These are phyloP conservation scores for Tribolium castaneum DNA, from an alignment of 1,140 invertebrate genomes.

Conservation along the genomic window DNA sequence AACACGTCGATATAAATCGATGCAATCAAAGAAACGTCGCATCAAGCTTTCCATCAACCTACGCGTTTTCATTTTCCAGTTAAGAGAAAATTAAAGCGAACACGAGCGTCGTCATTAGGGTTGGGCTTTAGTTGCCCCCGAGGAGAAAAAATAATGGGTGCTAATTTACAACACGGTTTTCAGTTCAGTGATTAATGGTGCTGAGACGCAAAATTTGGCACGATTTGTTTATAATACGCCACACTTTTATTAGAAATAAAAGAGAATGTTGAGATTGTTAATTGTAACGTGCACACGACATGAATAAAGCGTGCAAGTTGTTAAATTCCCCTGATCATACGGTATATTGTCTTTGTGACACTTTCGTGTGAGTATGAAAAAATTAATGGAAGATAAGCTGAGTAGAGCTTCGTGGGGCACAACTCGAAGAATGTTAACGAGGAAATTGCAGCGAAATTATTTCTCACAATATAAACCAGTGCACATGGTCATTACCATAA, in stretches of 20 bases:
- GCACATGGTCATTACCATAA: background rate
- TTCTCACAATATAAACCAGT: constrained; percentile 18
- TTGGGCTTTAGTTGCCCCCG: background rate
- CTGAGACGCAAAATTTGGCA: background rate
- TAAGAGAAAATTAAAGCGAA: constrained; percentile 9
- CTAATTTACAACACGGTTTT: constrained; percentile 10
- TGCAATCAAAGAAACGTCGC: background rate
- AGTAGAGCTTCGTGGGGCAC: background rate
- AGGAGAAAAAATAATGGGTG: constrained; percentile 2
- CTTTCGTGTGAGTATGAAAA: background rate
- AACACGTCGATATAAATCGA: background rate
- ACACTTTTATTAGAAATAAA: background rate
- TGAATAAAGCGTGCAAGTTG: background rate
- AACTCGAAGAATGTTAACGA: background rate
- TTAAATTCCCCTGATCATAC: background rate
- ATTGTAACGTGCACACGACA: background rate
- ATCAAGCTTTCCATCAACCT: constrained; percentile 6
- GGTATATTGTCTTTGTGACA: background rate
- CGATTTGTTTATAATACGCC: background rate
- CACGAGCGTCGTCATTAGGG: background rate
- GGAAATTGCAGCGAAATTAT: background rate
- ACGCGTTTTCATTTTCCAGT: background rate
- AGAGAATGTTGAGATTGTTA: background rate
- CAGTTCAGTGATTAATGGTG: constrained; percentile 25
- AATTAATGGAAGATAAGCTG: background rate